Evolutionary conservation across 2,888 invertebrate species (phyloP).

Genomic region (Sinelater perroti): DNA sequence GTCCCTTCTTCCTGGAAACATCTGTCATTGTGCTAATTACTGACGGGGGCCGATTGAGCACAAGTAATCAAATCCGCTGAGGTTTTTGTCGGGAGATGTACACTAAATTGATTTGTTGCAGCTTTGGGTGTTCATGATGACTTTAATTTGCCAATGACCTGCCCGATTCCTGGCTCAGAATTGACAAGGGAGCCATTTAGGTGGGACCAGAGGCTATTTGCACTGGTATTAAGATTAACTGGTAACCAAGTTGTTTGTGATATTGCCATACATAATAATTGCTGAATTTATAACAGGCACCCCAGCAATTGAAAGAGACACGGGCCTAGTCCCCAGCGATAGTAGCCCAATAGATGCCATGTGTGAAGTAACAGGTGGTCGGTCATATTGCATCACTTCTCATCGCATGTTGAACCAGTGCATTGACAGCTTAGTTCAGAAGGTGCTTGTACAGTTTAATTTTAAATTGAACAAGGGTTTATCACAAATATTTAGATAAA

Average conservation of each 20-base stretch:
- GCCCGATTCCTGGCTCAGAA: slow-evolving; percentile 94
- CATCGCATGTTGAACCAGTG: slow-evolving; percentile 96
- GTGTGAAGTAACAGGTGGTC: slow-evolving; percentile 98
- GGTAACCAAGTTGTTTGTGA: slow-evolving; percentile 45
- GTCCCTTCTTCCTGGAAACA: slow-evolving; percentile 96
- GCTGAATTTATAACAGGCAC: slow-evolving; percentile 70
- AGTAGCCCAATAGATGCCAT: slow-evolving; percentile 95
- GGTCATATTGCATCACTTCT: slow-evolving; percentile 94
- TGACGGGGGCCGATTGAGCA: slow-evolving; percentile 93
- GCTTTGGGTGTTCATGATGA: slow-evolving; percentile 64
- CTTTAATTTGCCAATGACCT: slow-evolving; percentile 92
- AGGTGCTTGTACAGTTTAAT: slow-evolving; percentile 63
- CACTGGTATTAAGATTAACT: slow-evolving; percentile 89
- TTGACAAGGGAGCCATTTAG: slow-evolving; percentile 98
- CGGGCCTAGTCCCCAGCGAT: slow-evolving; percentile 91
- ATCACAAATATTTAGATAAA: slow-evolving; percentile 20
- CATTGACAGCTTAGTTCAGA: slow-evolving; percentile 95
- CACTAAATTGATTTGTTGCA: too few relatives aligned
- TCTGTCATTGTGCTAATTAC: slow-evolving; percentile 97
- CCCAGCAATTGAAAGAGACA: slow-evolving; percentile 85
- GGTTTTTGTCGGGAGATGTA: too few relatives aligned
- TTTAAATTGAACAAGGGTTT: background rate
- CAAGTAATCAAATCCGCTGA: slow-evolving; percentile 53
- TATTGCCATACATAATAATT: background rate
- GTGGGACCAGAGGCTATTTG: slow-evolving; percentile 99